Evolutionary conservation across 2,888 invertebrate genomes (phyloP).

Genomic region (Meliscaeva auricollis): DNA sequence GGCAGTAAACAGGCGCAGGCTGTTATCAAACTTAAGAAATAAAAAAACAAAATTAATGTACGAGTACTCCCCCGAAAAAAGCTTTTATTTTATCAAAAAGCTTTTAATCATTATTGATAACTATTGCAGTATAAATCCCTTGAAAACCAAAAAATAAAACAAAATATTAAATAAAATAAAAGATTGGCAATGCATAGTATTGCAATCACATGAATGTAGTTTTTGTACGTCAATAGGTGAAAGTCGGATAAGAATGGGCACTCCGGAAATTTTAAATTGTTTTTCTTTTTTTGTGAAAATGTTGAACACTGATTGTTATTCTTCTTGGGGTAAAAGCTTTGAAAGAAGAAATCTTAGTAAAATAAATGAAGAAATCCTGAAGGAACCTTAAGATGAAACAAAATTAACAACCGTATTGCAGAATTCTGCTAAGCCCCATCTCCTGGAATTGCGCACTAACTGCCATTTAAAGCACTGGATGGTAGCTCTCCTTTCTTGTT

Average conservation of each 20-base stretch:
- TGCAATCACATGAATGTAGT: constrained; percentile 1
- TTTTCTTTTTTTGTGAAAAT: neutral
- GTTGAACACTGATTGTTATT: too few species aligned
- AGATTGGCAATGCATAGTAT: neutral
- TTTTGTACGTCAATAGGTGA: neutral
- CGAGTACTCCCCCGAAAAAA: neutral
- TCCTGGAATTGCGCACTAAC: too few species aligned
- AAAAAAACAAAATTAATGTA: neutral
- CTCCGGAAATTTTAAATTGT: neutral
- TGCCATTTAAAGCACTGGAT: too few species aligned
- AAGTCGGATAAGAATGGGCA: too few species aligned
- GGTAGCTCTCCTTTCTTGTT: too few species aligned
- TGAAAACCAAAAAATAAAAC: too few species aligned
- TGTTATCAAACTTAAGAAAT: neutral
- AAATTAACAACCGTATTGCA: too few species aligned
- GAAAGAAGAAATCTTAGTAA: too few species aligned
- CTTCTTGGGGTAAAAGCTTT: too few species aligned
- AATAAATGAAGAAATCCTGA: too few species aligned
- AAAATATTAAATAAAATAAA: neutral
- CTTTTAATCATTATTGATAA: constrained; percentile 3
- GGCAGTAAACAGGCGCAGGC: neutral
- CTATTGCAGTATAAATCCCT: neutral
- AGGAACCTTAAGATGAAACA: too few species aligned
- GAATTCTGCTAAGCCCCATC: too few species aligned
- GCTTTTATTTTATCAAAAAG: constrained; percentile 8